phyloP scores from a whole-genome alignment of 2,888 invertebrate species.

The Apotomis turbidana region DNA sequence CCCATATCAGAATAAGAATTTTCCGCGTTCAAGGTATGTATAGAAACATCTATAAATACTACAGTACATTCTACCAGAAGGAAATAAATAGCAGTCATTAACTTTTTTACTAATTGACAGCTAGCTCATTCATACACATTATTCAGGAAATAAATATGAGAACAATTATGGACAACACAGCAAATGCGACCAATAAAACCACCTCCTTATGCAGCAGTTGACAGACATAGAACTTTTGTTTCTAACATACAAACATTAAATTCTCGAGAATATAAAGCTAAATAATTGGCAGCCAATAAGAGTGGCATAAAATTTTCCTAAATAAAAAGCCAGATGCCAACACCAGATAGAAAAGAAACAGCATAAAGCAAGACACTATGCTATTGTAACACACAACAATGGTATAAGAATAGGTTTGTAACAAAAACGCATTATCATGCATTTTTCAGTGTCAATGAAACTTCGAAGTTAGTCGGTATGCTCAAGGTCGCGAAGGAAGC shows the following conservation, averaged over 20 bases:
- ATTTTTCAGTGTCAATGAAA: slow-evolving; percentile 29
- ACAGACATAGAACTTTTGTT: neutral
- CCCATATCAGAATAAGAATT: slow-evolving; percentile 15
- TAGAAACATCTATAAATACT: neutral
- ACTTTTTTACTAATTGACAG: neutral
- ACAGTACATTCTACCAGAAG: slow-evolving; percentile 5
- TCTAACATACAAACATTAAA: neutral
- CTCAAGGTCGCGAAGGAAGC: slow-evolving; percentile 24
- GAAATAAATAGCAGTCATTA: slow-evolving; percentile 4
- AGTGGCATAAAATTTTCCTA: slow-evolving; percentile 38
- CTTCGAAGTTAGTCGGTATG: slow-evolving; percentile 33
- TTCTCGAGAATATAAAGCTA: neutral
- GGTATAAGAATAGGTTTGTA: slow-evolving; percentile 12
- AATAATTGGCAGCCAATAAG: slow-evolving; percentile 22
- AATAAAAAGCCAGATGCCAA: slow-evolving; percentile 58
- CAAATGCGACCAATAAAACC: slow-evolving; percentile 20
- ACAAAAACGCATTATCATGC: slow-evolving; percentile 35
- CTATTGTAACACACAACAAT: slow-evolving; percentile 3
- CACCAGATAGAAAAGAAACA: slow-evolving; percentile 61
- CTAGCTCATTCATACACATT: slow-evolving; percentile 23
- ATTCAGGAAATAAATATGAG: slow-evolving; percentile 1
- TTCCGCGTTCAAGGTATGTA: slow-evolving; percentile 3
- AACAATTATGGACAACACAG: slow-evolving; percentile 16
- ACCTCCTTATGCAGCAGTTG: slow-evolving; percentile 12
- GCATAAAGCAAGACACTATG: slow-evolving; percentile 57